Evolutionary conservation across 2,113 vertebrate species (phyloP).

Genomic region (Leuciscus idus): DNA sequence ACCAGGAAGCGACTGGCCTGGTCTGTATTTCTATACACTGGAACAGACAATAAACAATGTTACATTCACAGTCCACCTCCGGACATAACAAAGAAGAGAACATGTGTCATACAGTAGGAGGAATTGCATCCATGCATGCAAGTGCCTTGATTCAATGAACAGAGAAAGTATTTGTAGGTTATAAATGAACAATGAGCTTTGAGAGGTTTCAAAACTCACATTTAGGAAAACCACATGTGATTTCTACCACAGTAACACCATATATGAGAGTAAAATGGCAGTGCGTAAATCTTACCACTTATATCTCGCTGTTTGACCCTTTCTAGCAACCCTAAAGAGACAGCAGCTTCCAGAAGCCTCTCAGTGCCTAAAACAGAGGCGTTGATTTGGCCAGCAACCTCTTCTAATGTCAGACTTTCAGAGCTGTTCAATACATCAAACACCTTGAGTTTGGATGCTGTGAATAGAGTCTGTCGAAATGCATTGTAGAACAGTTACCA

Average conservation of each 20-base stretch:
- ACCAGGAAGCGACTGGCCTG: conserved; percentile 72
- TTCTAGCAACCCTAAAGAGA: conserved; percentile 81
- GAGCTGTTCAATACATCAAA: conserved; percentile 82
- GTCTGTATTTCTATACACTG: conserved; percentile 81
- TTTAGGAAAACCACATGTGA: neutral
- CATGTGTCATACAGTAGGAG: neutral
- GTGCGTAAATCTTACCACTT: conserved; percentile 31
- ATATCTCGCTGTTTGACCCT: conserved; percentile 68
- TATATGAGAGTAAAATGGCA: neutral
- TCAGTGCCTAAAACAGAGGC: conserved; percentile 76
- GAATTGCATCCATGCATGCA: neutral
- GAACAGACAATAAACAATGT: conserved; percentile 48
- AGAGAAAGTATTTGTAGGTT: conserved; percentile 10
- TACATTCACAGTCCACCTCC: conserved; percentile 17
- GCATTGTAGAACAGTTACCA: neutral
- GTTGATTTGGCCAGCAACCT: conserved; percentile 73
- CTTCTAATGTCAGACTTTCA: conserved; percentile 66
- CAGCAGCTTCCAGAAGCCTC: conserved; percentile 83
- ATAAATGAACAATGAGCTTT: neutral
- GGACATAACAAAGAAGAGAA: conserved; percentile 10
- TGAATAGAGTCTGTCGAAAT: conserved; percentile 81
- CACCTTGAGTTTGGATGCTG: conserved; percentile 82
- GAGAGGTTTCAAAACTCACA: neutral
- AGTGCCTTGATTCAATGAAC: neutral
- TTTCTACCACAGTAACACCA: neutral